These are phyloP conservation scores for Halcyon leucocephala DNA, from an alignment of 2,797 vertebrate genomes.

Conservation along the genomic window DNA sequence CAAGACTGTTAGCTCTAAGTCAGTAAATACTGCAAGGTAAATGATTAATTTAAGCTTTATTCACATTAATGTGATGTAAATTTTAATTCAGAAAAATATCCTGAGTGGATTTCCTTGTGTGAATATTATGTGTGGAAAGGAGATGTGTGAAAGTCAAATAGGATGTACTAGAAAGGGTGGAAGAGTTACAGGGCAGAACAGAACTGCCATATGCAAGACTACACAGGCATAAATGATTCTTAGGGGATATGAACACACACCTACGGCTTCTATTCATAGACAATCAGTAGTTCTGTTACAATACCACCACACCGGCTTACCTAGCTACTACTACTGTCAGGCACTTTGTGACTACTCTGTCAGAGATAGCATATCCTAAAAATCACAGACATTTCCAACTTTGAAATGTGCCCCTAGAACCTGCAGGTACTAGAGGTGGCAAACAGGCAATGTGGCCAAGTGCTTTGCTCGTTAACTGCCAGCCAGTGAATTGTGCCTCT, in stretches of 20 bases:
- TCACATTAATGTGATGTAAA: not conserved
- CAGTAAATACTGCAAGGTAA: conserved; percentile 38
- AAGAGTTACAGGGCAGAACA: not conserved
- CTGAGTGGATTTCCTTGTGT: not conserved
- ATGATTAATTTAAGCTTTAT: conserved; percentile 32
- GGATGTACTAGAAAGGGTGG: not conserved
- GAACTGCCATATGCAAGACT: accelerated
- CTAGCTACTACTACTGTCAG: not conserved
- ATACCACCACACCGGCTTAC: not conserved
- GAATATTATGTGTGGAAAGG: not conserved
- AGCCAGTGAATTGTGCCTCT: not conserved
- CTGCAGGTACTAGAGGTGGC: not conserved
- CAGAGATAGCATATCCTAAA: not conserved
- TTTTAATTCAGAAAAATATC: conserved; percentile 7
- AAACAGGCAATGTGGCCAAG: not conserved
- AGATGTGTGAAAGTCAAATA: not conserved
- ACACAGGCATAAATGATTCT: accelerated
- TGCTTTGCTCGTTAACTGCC: not conserved
- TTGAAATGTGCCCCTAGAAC: not conserved
- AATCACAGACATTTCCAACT: not conserved
- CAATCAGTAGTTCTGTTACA: not conserved
- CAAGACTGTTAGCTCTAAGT: conserved; percentile 6
- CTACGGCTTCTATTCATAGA: not conserved
- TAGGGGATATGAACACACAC: accelerated
- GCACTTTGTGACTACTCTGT: not conserved